Evolutionary conservation across 2,888 invertebrate genomes (phyloP).

Genomic region (Trachelus iudaicus): DNA sequence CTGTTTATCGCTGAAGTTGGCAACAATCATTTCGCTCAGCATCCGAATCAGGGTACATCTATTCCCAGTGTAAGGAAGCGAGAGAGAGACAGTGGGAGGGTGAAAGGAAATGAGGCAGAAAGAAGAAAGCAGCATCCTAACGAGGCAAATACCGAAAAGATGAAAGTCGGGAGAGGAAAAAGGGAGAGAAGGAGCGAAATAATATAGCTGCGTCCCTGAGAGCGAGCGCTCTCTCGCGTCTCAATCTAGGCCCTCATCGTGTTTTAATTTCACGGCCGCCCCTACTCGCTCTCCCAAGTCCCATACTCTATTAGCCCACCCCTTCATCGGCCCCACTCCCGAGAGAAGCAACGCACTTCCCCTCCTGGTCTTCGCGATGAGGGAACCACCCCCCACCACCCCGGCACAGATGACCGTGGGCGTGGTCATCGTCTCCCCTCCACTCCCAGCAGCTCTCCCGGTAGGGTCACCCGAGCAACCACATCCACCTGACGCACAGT

Average conservation of each 20-base stretch:
- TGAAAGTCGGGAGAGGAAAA: neutral
- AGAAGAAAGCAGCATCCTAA: neutral
- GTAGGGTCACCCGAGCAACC: neutral
- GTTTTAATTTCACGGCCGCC: slow-evolving; percentile 59
- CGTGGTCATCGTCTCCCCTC: neutral
- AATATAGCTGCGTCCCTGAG: slow-evolving; percentile 40
- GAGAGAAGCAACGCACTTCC: slow-evolving; percentile 28
- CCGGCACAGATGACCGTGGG: neutral
- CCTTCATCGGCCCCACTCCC: slow-evolving; percentile 15
- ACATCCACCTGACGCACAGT: neutral
- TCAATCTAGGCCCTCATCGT: slow-evolving; percentile 57
- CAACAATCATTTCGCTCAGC: neutral
- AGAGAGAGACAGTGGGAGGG: neutral
- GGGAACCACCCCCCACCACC: slow-evolving; percentile 13
- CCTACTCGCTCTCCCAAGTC: slow-evolving; percentile 13
- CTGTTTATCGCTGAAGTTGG: neutral
- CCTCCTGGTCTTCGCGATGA: slow-evolving; percentile 21
- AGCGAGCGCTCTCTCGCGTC: slow-evolving; percentile 43
- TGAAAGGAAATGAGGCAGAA: neutral
- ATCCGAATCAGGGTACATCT: neutral
- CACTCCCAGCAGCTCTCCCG: neutral
- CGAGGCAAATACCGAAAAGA: neutral
- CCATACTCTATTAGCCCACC: slow-evolving; percentile 30
- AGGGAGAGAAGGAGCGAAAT: neutral
- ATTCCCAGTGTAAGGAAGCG: neutral